Conservation (phyloP, 92 coral and sea anemone genomes). For the Bergia sp. region DNA sequence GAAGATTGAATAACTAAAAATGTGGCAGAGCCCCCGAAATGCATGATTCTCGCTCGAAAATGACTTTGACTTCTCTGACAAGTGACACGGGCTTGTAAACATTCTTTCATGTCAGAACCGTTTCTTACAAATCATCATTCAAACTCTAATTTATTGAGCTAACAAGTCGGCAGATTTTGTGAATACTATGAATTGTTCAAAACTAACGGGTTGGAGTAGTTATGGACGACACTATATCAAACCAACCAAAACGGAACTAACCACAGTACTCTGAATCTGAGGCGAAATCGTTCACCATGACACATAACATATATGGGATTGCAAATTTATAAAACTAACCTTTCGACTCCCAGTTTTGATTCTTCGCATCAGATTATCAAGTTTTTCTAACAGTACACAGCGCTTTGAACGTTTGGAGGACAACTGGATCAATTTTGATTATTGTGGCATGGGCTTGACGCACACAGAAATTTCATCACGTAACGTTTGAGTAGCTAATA, state of each 20-base stretch:
- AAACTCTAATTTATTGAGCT: not conserved
- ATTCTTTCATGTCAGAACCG: not conserved
- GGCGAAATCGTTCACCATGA: not conserved
- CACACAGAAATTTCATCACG: too few relatives aligned
- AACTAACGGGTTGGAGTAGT: too few relatives aligned
- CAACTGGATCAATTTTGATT: too few relatives aligned
- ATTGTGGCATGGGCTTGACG: too few relatives aligned
- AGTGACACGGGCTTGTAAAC: too few relatives aligned
- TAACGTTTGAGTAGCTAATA: not conserved
- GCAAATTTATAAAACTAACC: not conserved
- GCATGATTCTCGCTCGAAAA: not conserved
- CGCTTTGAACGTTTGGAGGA: not conserved
- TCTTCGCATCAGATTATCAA: not conserved
- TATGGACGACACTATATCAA: not conserved
- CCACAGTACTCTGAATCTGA: not conserved
- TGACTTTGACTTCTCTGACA: not conserved
- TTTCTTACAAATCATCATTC: not conserved
- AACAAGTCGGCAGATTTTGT: not conserved
- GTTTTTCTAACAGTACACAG: not conserved
- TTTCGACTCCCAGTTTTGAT: not conserved
- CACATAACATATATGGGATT: not conserved
- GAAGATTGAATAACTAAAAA: too few relatives aligned
- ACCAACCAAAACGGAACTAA: not conserved
- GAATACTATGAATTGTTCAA: not conserved
- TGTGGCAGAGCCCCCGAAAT: too few relatives aligned